phyloP scores from a whole-genome alignment of 2,797 vertebrate genomes.

The Trachurus trachurus region DNA sequence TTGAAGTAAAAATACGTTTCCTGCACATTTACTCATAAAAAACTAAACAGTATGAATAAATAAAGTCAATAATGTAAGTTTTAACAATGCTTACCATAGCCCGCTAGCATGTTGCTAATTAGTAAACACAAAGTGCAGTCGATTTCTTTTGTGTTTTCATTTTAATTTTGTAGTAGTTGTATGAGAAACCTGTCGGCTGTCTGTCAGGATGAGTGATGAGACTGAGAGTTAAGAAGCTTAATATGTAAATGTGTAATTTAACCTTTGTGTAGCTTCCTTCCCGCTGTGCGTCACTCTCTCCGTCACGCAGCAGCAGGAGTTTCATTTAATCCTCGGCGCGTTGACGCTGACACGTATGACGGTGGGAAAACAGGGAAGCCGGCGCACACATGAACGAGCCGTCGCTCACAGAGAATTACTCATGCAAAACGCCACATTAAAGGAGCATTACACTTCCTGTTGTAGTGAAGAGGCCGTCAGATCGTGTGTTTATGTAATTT shows the following conservation, averaged over 20 bases:
- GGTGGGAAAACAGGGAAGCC: slow-evolving; percentile 27
- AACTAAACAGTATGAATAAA: too few relatives aligned
- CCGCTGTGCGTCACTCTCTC: slow-evolving; percentile 26
- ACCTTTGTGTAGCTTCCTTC: slow-evolving; percentile 33
- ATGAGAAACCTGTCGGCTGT: too few relatives aligned
- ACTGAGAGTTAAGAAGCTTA: neutral
- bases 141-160: too few relatives aligned
- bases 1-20: too few relatives aligned
- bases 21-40: too few relatives aligned
- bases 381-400: neutral
- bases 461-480: neutral
- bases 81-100: too few relatives aligned
- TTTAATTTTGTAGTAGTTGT: too few relatives aligned
- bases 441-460: neutral
- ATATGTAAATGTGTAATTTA: slow-evolving; percentile 3
- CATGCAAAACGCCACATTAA: slow-evolving; percentile 37
- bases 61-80: too few relatives aligned
- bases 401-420: neutral
- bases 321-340: slow-evolving; percentile 17
- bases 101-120: too few relatives aligned
- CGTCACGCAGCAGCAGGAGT: neutral
- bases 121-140: too few relatives aligned
- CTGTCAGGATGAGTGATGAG: neutral
- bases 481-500: neutral
- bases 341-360: neutral